Evolutionary conservation across 2,113 vertebrate species (phyloP), one percentile per base, ranked within the genome.

Genomic region (Asarcornis scutulata): DNA sequence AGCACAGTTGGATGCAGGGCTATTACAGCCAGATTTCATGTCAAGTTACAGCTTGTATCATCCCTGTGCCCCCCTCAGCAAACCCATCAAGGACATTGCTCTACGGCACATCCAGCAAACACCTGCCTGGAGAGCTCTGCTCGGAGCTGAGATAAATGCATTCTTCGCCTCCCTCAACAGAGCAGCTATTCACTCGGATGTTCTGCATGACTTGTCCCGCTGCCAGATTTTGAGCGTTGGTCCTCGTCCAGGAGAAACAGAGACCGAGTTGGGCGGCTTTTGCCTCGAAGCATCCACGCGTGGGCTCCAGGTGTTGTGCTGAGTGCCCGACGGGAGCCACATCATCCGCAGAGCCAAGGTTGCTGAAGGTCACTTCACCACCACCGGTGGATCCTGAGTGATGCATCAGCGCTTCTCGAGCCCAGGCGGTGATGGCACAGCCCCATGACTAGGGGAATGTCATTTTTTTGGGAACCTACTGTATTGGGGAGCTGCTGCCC

Each of bases 211-310:
- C 66, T 95, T 96, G 95, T 86, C 81, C 83, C 2, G 0, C 81
- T 97, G 95, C 95, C 95, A 96, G 74, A 27, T 69, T 87, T 88
- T 63, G 42, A 89, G 77, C 66, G 63, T 92, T 96, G 96, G 89
- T 89, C 32, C 86, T 68, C 29, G 60, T 95, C 96, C 96, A 95
- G 91, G 66, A 91, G 92, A 68, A 91, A 53, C 18, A 69, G 77
- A 72, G 53, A 92, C 66, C 58, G 42, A 72, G 83, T 84, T 69
- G 72, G 40, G 74, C 7, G 2, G 62, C 26, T 92, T 92, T 87
- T 66, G 34, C 86, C 84, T 93, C 86, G 13, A 21, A 81, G 86
- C 1, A 0, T 82, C 81, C 58, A 53, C 81, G 80, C 1, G 0
- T 22, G 7, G 34, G 11, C 75, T 78, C 73, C 91, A 84, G 95